Conservation (phyloP, 1,140 invertebrate species). For the Drosophila watanabei region DNA sequence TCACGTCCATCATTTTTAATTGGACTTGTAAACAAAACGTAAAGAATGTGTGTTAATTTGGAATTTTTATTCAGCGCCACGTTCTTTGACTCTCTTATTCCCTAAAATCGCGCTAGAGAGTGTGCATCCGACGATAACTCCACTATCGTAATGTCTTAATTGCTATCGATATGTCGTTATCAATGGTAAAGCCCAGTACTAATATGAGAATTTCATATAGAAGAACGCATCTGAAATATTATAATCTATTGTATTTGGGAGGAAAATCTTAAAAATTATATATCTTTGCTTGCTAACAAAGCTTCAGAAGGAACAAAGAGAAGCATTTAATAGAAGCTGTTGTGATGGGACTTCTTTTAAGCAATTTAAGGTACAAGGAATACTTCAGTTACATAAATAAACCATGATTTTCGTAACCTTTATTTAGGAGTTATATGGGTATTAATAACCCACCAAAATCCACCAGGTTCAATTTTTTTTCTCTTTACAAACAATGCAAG, state of each 20-base stretch:
- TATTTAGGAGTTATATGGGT: no score
- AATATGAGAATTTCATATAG: no score
- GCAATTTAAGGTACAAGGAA: neutral
- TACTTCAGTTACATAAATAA: neutral
- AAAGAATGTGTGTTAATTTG: neutral
- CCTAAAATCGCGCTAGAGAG: neutral
- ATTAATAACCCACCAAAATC: neutral
- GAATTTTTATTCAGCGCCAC: neutral
- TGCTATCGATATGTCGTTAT: neutral
- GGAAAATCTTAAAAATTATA: neutral
- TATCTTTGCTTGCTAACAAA: neutral
- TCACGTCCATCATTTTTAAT: neutral
- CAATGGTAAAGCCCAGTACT: no score
- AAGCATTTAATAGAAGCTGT: neutral
- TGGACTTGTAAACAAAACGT: no score
- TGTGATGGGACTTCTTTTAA: neutral
- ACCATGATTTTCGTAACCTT: no score
- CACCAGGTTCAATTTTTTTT: neutral
- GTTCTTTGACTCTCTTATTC: neutral
- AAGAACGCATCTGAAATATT: no score
- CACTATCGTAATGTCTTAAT: neutral
- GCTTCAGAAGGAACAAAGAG: neutral
- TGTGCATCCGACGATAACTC: neutral
- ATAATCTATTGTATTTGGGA: neutral
- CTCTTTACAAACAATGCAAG: neutral